Conservation (phyloP, 2,888 invertebrate species). For the Sussaba pulchella region DNA sequence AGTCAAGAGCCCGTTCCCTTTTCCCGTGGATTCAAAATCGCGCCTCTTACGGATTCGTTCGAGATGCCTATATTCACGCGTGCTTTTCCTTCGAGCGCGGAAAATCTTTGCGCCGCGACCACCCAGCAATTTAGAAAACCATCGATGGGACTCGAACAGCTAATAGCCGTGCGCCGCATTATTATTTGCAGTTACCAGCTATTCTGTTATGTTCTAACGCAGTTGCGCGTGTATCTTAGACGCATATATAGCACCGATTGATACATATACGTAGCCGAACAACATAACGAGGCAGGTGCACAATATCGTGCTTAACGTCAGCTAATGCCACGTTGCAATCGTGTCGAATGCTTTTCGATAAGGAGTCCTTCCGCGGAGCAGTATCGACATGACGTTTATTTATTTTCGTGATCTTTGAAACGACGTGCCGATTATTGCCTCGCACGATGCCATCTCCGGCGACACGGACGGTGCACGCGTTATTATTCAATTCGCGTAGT, state of each 20-base stretch:
- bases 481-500: slow-evolving; percentile 6
- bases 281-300: slow-evolving; percentile 70
- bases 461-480: slow-evolving; percentile 1
- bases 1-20: slow-evolving; percentile 55
- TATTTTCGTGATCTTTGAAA: slow-evolving; percentile 39
- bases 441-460: background rate
- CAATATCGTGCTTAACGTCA: slow-evolving; percentile 71
- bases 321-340: slow-evolving; percentile 69
- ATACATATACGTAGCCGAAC: slow-evolving; percentile 65
- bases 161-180: slow-evolving; percentile 59
- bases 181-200: background rate
- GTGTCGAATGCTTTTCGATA: slow-evolving; percentile 22
- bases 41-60: slow-evolving; percentile 12
- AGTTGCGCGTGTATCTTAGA: background rate
- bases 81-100: slow-evolving; percentile 52
- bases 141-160: slow-evolving; percentile 68
- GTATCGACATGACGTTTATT: slow-evolving; percentile 12
- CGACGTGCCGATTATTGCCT: slow-evolving; percentile 35
- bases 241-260: background rate
- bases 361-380: background rate
- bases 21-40: background rate
- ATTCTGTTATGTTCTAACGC: background rate
- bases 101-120: slow-evolving; percentile 37
- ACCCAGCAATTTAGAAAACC: slow-evolving; percentile 74
- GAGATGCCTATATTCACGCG: slow-evolving; percentile 47